phyloP scores from a whole-genome alignment of 37 sponge, comb jelly and placozoan species.

The Halichondria panicea region DNA sequence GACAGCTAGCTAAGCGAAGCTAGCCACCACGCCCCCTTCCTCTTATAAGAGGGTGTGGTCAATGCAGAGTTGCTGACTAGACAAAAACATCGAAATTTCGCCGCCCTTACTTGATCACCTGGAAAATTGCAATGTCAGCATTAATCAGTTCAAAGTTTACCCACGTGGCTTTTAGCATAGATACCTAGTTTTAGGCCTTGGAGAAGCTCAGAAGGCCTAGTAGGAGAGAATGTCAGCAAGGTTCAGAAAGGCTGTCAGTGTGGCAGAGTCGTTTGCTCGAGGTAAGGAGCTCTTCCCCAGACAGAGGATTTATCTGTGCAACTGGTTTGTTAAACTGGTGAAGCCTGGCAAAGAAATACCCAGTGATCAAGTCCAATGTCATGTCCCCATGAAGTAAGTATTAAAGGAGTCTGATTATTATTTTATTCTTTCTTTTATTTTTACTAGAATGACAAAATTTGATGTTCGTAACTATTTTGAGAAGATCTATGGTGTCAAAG shows the following conservation, averaged over 20 bases:
- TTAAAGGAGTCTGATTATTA: neutral
- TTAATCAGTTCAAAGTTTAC: neutral
- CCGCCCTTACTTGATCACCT: no score
- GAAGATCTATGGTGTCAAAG: conserved; percentile 77
- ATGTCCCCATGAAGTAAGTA: conserved; percentile 83
- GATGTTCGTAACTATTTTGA: conserved; percentile 89
- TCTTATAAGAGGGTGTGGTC: neutral
- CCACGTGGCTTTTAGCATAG: neutral
- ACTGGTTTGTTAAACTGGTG: conserved; percentile 82
- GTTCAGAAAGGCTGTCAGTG: conserved; percentile 5
- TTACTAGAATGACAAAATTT: conserved; percentile 85
- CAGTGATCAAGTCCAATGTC: conserved; percentile 64
- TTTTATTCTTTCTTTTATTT: neutral
- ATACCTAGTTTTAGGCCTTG: neutral
- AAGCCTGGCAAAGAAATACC: conserved; percentile 72
- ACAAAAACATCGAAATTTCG: no score
- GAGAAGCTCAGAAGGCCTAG: neutral
- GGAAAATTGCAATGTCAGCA: no score
- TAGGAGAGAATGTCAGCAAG: conserved; percentile 3
- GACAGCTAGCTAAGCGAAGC: no score
- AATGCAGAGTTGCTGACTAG: neutral
- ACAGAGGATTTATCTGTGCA: conserved; percentile 53
- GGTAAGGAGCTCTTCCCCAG: conserved; percentile 11
- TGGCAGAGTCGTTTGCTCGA: neutral
- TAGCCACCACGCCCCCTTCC: no score